phyloP scores from a whole-genome alignment of 2,797 vertebrate species.

The Pteropus rufus region DNA sequence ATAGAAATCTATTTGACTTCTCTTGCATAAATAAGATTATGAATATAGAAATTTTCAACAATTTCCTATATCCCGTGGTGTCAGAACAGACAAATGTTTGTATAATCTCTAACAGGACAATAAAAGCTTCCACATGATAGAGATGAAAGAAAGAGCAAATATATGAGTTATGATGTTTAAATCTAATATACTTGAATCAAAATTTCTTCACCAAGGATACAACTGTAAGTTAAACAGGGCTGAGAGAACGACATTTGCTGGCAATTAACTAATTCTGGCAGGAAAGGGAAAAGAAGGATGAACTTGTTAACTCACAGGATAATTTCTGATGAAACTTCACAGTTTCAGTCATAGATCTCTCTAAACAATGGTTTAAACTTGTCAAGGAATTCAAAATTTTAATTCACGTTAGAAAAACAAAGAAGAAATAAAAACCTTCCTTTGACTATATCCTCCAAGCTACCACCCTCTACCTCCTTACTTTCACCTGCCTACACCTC shows the following conservation, averaged over 20 bases:
- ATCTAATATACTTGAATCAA: not conserved
- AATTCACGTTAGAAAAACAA: not conserved
- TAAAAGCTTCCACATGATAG: not conserved
- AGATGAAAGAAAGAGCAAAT: not conserved
- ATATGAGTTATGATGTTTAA: not conserved
- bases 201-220: not conserved
- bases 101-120: not conserved
- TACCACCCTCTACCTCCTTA: not conserved
- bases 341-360: not conserved
- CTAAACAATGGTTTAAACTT: not conserved
- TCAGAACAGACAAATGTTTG: not conserved
- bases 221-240: not conserved
- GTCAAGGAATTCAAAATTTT: not conserved
- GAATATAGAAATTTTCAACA: not conserved
- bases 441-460: not conserved
- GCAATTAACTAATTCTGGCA: not conserved
- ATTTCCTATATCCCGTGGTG: not conserved
- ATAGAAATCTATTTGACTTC: not conserved
- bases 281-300: not conserved
- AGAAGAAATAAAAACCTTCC: not conserved
- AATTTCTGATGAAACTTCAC: not conserved
- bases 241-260: not conserved
- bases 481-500: not conserved
- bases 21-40: not conserved
- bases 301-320: not conserved